Conservation (phyloP, 2,797 vertebrate genomes). For the Tragopan temminckii region DNA sequence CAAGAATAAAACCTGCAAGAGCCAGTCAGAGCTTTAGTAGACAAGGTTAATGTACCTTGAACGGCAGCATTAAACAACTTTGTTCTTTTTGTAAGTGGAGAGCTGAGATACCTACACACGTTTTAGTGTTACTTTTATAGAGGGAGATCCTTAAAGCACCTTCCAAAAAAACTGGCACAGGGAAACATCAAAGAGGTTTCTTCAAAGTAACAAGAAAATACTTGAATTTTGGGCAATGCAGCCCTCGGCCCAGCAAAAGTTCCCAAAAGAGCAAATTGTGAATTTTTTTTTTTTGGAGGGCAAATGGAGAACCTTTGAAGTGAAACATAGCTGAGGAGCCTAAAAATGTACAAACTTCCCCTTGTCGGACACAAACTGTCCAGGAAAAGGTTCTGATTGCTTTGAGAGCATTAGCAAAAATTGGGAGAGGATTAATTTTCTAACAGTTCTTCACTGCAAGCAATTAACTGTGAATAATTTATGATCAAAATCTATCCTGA, state of each 20-base stretch:
- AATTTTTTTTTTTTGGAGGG: background rate
- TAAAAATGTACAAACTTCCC: background rate
- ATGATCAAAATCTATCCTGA: background rate
- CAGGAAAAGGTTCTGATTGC: background rate
- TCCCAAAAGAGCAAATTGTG: constrained; percentile 22
- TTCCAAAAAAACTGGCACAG: constrained; percentile 57
- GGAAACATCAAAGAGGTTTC: constrained; percentile 57
- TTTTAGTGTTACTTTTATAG: constrained; percentile 48
- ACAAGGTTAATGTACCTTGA: constrained; percentile 77
- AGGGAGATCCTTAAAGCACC: constrained; percentile 46
- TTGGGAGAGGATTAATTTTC: background rate
- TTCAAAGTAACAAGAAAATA: constrained; percentile 53
- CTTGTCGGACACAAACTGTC: background rate
- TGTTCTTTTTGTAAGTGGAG: constrained; percentile 56
- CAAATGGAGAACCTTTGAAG: constrained; percentile 55
- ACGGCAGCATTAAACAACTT: constrained; percentile 69
- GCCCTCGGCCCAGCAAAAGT: constrained; percentile 11
- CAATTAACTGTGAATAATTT: background rate
- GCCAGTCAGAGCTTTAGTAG: constrained; percentile 58
- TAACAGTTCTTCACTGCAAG: background rate
- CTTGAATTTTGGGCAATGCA: background rate
- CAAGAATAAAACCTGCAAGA: constrained; percentile 65
- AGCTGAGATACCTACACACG: constrained; percentile 25
- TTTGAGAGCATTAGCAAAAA: background rate
- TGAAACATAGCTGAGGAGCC: background rate